These are phyloP conservation scores for Belonocnema kinseyi DNA, from an alignment of 1,140 invertebrate species.

Conservation along the genomic window DNA sequence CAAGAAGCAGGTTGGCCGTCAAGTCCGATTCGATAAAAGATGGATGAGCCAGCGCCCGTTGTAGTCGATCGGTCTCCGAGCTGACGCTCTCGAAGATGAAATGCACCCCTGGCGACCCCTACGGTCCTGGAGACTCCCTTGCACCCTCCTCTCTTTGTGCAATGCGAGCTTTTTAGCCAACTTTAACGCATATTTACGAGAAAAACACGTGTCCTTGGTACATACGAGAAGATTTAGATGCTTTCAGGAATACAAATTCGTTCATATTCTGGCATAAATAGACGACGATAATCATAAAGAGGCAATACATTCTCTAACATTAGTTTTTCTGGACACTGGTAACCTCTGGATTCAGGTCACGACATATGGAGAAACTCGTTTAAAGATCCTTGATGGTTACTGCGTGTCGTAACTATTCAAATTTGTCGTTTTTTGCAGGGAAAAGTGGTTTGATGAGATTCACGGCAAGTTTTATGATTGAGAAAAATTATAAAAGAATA, in stretches of 20 bases:
- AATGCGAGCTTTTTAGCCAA: slow-evolving; percentile 54
- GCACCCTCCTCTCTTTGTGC: slow-evolving; percentile 50
- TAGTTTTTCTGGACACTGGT: neutral
- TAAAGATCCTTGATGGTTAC: neutral
- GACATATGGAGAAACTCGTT: slow-evolving; percentile 16
- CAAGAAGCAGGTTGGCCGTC: slow-evolving; percentile 1
- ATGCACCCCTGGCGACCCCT: slow-evolving; percentile 71
- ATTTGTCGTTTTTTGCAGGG: neutral
- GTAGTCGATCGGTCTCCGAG: slow-evolving; percentile 71
- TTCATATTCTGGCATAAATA: slow-evolving; percentile 49
- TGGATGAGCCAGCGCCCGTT: slow-evolving; percentile 67
- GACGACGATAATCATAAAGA: slow-evolving; percentile 12
- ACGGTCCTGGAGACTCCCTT: slow-evolving; percentile 45
- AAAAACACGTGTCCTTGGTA: slow-evolving; percentile 61
- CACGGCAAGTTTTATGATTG: neutral
- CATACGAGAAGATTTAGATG: slow-evolving; percentile 45
- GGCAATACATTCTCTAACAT: neutral
- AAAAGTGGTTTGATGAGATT: neutral
- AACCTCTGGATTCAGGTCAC: neutral
- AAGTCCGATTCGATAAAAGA: slow-evolving; percentile 70
- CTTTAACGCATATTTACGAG: slow-evolving; percentile 67
- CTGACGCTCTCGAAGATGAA: slow-evolving; percentile 74
- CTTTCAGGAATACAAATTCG: slow-evolving; percentile 68
- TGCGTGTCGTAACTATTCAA: neutral
- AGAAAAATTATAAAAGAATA: neutral